Evolutionary conservation across 2,113 vertebrate species (phyloP).

Genomic region (Glaucomys volans): DNA sequence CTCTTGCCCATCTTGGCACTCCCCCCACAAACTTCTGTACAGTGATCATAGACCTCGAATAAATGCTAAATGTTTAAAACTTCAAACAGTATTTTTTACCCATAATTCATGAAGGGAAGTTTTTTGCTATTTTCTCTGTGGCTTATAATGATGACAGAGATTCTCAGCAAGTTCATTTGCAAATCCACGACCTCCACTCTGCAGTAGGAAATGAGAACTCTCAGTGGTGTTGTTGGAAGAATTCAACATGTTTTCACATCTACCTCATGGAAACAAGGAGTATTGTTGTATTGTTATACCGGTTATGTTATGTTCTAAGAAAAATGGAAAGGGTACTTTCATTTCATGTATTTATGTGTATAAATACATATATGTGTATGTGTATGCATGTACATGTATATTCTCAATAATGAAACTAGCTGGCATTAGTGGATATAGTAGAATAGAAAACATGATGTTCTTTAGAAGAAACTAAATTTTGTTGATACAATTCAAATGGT

Average conservation of each 20-base stretch:
- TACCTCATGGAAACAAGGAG: neutral
- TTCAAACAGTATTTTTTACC: neutral
- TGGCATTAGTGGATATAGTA: neutral
- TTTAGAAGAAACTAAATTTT: constrained; percentile 28
- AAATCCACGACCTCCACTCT: neutral
- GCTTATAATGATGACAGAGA: neutral
- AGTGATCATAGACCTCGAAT: neutral
- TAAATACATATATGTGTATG: too few species aligned
- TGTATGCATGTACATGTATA: neutral
- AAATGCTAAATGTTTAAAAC: neutral
- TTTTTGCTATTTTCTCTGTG: neutral
- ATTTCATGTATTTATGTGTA: neutral
- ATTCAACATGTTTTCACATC: neutral
- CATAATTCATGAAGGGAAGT: neutral
- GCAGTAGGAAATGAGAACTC: neutral
- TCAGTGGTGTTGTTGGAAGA: neutral
- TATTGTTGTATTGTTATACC: too few species aligned
- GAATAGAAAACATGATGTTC: neutral
- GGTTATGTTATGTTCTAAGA: too few species aligned
- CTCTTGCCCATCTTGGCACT: neutral
- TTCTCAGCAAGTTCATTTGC: neutral
- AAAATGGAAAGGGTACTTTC: neutral
- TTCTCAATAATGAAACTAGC: neutral
- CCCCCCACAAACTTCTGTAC: neutral
- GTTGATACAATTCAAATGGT: neutral